Percentiles rank a stretch among this genome's conserved stretches.
Evolutionary conservation across 2,113 vertebrate species (phyloP).

Genomic region (Pelecanus crispus): DNA sequence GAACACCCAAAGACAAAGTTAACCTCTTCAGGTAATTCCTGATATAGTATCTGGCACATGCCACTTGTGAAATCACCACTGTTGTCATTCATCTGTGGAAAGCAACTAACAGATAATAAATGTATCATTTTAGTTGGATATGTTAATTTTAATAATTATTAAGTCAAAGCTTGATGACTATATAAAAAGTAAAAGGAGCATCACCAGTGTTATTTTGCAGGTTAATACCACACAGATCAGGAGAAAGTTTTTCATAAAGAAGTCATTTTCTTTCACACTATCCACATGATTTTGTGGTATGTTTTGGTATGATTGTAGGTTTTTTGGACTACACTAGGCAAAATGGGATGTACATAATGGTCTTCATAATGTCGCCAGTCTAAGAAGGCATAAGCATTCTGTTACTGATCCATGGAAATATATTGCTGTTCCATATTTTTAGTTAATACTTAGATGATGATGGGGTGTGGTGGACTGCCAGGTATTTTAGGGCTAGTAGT

Average conservation of each 20-base stretch:
- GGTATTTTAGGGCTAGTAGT: not conserved
- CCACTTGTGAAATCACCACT: not conserved
- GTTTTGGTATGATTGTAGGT: not conserved
- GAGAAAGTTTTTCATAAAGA: not conserved
- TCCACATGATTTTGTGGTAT: not conserved
- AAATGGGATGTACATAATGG: not conserved
- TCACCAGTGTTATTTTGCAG: not conserved
- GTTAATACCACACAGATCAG: not conserved
- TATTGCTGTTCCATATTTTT: not conserved
- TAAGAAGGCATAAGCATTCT: not conserved
- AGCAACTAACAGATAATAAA: not conserved
- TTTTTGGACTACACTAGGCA: not conserved
- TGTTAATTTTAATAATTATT: not conserved
- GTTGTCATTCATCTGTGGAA: not conserved
- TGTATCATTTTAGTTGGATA: not conserved
- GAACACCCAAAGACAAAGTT: not conserved
- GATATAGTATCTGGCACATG: not conserved
- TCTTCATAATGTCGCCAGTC: not conserved
- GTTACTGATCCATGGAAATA: not conserved
- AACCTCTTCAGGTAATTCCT: not conserved
- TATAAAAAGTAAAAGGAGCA: not conserved
- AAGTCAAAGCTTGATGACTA: not conserved
- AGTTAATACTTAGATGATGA: not conserved
- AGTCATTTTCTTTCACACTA: not conserved
- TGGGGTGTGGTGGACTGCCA: not conserved